Evolutionary conservation across 1,140 invertebrate species (phyloP), one percentile per base, ranked within the genome.

Genomic region (Drosophila albomicans): DNA sequence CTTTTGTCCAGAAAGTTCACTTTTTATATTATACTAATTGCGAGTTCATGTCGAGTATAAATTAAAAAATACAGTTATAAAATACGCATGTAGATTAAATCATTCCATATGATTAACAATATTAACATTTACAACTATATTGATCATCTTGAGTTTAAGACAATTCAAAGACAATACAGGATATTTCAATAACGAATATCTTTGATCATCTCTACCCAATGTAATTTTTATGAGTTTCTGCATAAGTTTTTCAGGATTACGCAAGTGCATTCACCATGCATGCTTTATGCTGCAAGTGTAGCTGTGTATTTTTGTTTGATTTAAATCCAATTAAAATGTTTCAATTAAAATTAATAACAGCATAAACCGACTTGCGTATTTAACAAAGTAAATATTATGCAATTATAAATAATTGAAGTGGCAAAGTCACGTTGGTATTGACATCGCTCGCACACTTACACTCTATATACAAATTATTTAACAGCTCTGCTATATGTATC

Each of bases 391-490:
- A 87, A 87, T 78, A 87, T 87, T 87, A 84, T 84, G 77, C 61
- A 88, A 88, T 87, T 87, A 87, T 80, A 88, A 80, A 87, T 87
- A 88, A 87, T 87, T 89, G 67, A 87, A 87, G 77, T 84, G 74
- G 73, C 63, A 81, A 89, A 87, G 82, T 87, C 80, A 87, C 80
- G 80, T 66, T 51, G 46, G 43, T 46, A 61, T 63, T 28, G 8
- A 59, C 51, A 43, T 46, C 28, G 25, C 49, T 28, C 16, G 13
- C n/a, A 54, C 3, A 13, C 52, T 16, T 13, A 10, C 30, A 32
- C 7, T 32, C 5, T 32, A 8, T 8, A 38, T 11, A 10, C 0
- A 8, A 38, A 10, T 10, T 54, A 45, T 20, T 13, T 49, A 43
- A 43, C 32, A 32, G 7, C 1, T 32, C 1, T 6, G 0, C 30